phyloP scores from a whole-genome alignment of 37 sponge, comb jelly and placozoan genomes.

The Beroe forskalii region DNA sequence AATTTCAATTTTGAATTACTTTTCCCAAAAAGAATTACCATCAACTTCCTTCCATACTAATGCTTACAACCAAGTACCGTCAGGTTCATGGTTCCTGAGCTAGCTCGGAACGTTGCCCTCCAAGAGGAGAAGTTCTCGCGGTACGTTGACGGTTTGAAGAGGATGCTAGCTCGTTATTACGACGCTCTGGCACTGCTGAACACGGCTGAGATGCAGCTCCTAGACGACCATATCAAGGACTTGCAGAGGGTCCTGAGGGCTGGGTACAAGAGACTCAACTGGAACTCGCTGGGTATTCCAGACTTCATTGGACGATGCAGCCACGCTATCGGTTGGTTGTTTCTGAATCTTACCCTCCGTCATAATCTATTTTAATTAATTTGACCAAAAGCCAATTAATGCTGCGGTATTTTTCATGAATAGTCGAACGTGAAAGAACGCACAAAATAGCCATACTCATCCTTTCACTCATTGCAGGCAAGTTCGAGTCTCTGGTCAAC shows the following conservation, averaged over 20 bases:
- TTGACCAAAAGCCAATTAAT: too few species aligned
- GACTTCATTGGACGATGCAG: conserved; percentile 89
- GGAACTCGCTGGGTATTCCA: conserved; percentile 96
- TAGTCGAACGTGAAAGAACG: background rate
- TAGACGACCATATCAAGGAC: conserved; percentile 83
- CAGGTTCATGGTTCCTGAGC: conserved; percentile 76
- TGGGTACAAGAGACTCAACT: conserved; percentile 95
- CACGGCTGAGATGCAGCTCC: conserved; percentile 74
- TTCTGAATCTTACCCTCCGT: too few species aligned
- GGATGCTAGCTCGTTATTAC: conserved; percentile 70
- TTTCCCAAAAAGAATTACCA: too few species aligned
- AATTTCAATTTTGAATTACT: too few species aligned
- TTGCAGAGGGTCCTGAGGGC: conserved; percentile 84
- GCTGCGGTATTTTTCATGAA: too few species aligned
- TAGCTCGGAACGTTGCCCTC: conserved; percentile 91
- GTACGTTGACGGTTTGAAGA: conserved; percentile 79
- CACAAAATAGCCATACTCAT: too few species aligned
- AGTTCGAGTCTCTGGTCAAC: conserved; percentile 94
- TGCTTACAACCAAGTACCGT: background rate
- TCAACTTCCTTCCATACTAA: background rate
- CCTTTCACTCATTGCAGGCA: conserved; percentile 66
- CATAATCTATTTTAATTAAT: too few species aligned
- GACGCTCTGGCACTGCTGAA: conserved; percentile 61
- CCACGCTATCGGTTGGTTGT: conserved; percentile 55
- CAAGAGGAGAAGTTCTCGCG: conserved; percentile 92